Evolutionary conservation across 2,797 vertebrate species (phyloP).

Genomic region (Mormyrops attenuatus): DNA sequence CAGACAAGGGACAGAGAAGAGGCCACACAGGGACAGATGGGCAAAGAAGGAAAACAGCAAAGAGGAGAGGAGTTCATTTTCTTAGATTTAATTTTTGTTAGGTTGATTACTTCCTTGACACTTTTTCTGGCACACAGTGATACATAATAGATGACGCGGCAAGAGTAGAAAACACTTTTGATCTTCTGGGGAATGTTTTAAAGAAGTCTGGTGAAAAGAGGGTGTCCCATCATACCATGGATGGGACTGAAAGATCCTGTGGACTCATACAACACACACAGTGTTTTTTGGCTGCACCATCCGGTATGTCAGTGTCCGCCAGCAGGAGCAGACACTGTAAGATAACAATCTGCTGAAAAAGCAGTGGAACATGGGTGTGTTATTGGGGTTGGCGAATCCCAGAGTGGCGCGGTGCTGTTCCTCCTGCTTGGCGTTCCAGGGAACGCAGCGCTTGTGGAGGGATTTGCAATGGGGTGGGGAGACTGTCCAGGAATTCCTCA

Average conservation of each 20-base stretch:
- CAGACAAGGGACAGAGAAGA: not conserved
- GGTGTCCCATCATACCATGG: not conserved
- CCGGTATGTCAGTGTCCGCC: not conserved
- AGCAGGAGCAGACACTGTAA: not conserved
- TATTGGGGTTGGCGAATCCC: not conserved
- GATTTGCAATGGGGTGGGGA: not conserved
- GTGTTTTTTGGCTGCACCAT: conserved; percentile 10
- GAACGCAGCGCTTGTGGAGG: not conserved
- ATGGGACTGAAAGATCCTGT: not conserved
- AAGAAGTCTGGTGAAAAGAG: conserved; percentile 5
- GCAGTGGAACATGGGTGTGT: not conserved
- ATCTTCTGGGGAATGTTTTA: not conserved
- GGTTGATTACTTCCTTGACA: not conserved
- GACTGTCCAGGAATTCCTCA: not conserved
- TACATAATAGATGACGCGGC: not conserved
- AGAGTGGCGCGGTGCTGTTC: not conserved
- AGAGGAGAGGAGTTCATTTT: not conserved
- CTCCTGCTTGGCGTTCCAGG: not conserved
- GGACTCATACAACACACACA: not conserved
- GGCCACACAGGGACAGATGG: not conserved
- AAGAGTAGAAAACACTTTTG: not conserved
- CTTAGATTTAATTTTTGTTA: conserved; percentile 8
- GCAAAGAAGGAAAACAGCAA: not conserved
- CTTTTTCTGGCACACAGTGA: conserved; percentile 8
- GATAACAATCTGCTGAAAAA: conserved; percentile 11